These are phyloP conservation scores for Bugula neritina DNA, from an alignment of 2,888 invertebrate species.

Conservation along the genomic window DNA sequence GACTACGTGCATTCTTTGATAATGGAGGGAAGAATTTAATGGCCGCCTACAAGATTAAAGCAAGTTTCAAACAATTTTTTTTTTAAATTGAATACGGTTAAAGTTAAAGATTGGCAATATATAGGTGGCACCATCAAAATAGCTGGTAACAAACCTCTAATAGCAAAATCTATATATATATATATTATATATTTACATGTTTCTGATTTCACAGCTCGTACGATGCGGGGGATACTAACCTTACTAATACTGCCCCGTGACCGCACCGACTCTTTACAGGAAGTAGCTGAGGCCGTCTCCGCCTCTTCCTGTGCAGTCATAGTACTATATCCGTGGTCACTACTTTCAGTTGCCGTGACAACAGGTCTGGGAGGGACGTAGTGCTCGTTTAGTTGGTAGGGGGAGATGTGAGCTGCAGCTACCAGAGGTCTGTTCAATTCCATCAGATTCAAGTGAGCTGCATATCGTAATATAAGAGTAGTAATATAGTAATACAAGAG, in stretches of 20 bases:
- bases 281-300: conserved; percentile 11
- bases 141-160: no score
- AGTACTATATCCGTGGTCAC: conserved; percentile 91
- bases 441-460: conserved; percentile 17
- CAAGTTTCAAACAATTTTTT: no score
- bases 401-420: conserved; percentile 68
- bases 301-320: conserved; percentile 57
- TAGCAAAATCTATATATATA: no score
- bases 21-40: conserved; percentile 1
- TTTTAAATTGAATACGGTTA: no score
- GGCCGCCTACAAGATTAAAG: neutral
- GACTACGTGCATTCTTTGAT: neutral
- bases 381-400: conserved; percentile 76
- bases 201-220: no score
- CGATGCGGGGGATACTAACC: no score
- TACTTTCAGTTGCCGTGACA: conserved; percentile 58
- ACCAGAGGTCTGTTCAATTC: neutral
- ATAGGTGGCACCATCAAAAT: no score
- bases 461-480: no score
- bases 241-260: neutral
- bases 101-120: no score
- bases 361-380: conserved; percentile 60
- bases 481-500: no score
- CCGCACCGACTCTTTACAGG: conserved; percentile 9
- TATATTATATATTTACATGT: no score